Conservation (phyloP, 2,888 invertebrate genomes). For the Macrophya annulata region DNA sequence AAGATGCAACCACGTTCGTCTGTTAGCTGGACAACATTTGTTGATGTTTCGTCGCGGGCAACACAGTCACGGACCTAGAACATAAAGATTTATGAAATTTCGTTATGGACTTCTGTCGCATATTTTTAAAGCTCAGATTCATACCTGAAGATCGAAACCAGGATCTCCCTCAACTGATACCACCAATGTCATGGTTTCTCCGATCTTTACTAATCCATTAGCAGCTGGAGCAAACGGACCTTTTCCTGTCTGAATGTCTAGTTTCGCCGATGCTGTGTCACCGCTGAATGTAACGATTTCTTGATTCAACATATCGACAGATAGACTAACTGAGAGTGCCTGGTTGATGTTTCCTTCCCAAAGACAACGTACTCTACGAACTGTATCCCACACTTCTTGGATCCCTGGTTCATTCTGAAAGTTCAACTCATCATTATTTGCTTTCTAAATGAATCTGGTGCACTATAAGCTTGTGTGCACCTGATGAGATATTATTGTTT, state of each 20-base stretch:
- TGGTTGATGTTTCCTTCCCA: constrained; percentile 92
- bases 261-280: constrained; percentile 90
- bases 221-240: constrained; percentile 90
- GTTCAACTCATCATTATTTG: neutral
- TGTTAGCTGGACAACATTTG: constrained; percentile 86
- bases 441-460: neutral
- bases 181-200: constrained; percentile 90
- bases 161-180: constrained; percentile 90
- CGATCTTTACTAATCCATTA: constrained; percentile 90
- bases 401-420: constrained; percentile 89
- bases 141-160: constrained; percentile 87
- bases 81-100: neutral
- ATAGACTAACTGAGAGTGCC: constrained; percentile 87
- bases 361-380: constrained; percentile 88
- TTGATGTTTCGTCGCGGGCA: constrained; percentile 86
- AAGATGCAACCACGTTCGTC: constrained; percentile 89
- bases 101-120: neutral
- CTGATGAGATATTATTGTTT: constrained; percentile 11
- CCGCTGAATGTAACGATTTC: constrained; percentile 92
- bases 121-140: constrained; percentile 36
- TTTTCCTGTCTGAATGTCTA: constrained; percentile 89
- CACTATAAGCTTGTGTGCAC: neutral
- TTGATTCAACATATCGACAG: constrained; percentile 90
- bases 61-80: constrained; percentile 86
- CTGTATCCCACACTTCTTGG: constrained; percentile 90